phyloP scores from a whole-genome alignment of 2,113 vertebrate species.

The Brachionichthys hirsutus region DNA sequence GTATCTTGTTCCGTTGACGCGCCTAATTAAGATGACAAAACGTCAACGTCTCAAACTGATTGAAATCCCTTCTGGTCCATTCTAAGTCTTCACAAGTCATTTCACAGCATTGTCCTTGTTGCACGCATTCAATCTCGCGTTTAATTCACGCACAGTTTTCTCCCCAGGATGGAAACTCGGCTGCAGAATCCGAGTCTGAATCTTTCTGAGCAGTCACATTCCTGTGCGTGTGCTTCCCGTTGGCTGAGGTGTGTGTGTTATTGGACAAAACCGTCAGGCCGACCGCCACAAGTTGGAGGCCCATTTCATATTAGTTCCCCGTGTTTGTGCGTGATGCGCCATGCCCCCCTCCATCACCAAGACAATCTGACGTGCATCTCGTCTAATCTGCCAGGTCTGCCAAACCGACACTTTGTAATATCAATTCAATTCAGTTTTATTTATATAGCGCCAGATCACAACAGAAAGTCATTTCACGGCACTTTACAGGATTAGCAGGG shows the following conservation, averaged over 20 bases:
- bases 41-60: too few species aligned
- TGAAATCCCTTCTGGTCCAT: too few species aligned
- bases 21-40: background rate
- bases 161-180: background rate
- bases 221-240: background rate
- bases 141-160: background rate
- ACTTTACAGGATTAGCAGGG: too few species aligned
- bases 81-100: background rate
- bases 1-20: background rate
- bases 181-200: constrained; percentile 7
- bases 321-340: constrained; percentile 57
- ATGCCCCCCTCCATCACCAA: constrained; percentile 46
- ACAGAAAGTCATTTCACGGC: too few species aligned
- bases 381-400: constrained; percentile 32
- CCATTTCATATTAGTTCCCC: constrained; percentile 57
- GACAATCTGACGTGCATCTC: constrained; percentile 55
- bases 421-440: too few species aligned
- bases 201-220: constrained; percentile 30
- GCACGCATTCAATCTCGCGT: too few species aligned
- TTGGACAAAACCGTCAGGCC: constrained; percentile 17
- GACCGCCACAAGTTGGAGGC: constrained; percentile 30
- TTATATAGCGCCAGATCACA: too few species aligned
- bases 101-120: background rate
- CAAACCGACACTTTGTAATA: constrained; percentile 5
- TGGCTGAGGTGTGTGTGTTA: background rate